phyloP scores from a whole-genome alignment of 2,888 invertebrate genomes.

The Anorthoa munda region DNA sequence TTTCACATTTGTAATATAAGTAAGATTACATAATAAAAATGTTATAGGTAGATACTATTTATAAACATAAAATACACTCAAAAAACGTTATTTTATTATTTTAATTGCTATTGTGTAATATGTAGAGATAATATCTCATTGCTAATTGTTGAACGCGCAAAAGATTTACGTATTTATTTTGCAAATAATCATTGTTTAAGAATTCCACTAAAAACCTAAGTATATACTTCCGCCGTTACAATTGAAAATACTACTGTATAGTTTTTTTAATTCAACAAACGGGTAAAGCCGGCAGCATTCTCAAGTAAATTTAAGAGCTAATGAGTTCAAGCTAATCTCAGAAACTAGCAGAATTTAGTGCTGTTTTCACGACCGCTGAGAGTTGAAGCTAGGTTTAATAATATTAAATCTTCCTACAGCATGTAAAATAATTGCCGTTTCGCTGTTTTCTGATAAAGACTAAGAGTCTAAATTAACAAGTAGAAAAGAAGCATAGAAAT shows the following conservation, averaged over 20 bases:
- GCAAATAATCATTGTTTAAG: neutral
- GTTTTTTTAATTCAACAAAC: constrained; percentile 43
- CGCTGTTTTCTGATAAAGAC: constrained; percentile 6
- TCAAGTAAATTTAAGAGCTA: constrained; percentile 50
- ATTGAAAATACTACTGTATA: constrained; percentile 2
- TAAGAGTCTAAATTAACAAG: neutral
- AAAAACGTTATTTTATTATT: too few species aligned
- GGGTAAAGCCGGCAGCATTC: constrained; percentile 12
- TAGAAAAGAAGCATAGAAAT: neutral
- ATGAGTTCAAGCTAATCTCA: constrained; percentile 57
- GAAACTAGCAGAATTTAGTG: constrained; percentile 42
- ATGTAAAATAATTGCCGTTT: constrained; percentile 39
- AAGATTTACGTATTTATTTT: neutral
- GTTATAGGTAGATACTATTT: too few species aligned
- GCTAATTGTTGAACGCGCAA: neutral
- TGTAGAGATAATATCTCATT: neutral
- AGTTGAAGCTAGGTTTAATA: constrained; percentile 63
- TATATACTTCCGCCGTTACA: neutral
- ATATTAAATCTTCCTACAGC: constrained; percentile 47
- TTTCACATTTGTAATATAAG: too few species aligned
- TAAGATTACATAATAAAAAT: too few species aligned
- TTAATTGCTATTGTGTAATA: too few species aligned
- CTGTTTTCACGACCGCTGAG: constrained; percentile 63
- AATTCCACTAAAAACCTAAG: neutral
- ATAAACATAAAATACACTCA: too few species aligned